Base-by-base conservation (phyloP, 2,888 invertebrate genomes). In the Theretra japonica region DNA sequence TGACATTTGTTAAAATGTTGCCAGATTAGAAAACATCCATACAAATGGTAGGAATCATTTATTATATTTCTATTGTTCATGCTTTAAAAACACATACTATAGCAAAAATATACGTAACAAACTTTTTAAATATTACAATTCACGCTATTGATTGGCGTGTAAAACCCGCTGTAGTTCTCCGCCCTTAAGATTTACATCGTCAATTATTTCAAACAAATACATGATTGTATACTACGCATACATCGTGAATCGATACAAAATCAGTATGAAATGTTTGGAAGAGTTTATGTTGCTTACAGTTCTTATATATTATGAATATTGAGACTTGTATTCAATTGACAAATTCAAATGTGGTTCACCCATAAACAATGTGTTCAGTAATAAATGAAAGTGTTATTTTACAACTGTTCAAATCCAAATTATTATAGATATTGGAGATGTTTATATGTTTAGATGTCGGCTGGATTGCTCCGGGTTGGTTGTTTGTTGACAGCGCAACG, bases 301-400 rank as follows among this genome's bases (percentile, higher is more conserved):
- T 15, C 3, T 41, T 15, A 11, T 41, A 41, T 41, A 2, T 41
- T 41, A 41, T 15, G 41, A 41, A 41, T 41, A 41, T 41, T 41
- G 41, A 41, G 15, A 11, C 41, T 41, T 41, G 41, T 11, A 15
- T 15, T 11, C 1, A 41, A 53, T 53, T 53, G n/a, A n/a, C 53
- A 53, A 53, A n/a, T 53, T 53, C 53, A 53, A 53, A 53, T 53
- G 53, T 53, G 53, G 41, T n/a, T n/a, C 19, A 0, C 1, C 53
- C 83, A 86, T 87, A 84, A 90, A 88, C 86, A 86, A 90, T 91
- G 92, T 92, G 92, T 92, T 92, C 92, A 92, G 65, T 76, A 75
- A 84, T 79, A 82, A 77, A 77, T 79, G 83, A 85, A 86, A 82
- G 83, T 84, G 84, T 88, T 87, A 84, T 87, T 85, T 86, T 83